Evolutionary conservation across 1,140 invertebrate genomes (phyloP), one percentile per base, ranked within the genome.

Genomic region (Oscheius sp.): DNA sequence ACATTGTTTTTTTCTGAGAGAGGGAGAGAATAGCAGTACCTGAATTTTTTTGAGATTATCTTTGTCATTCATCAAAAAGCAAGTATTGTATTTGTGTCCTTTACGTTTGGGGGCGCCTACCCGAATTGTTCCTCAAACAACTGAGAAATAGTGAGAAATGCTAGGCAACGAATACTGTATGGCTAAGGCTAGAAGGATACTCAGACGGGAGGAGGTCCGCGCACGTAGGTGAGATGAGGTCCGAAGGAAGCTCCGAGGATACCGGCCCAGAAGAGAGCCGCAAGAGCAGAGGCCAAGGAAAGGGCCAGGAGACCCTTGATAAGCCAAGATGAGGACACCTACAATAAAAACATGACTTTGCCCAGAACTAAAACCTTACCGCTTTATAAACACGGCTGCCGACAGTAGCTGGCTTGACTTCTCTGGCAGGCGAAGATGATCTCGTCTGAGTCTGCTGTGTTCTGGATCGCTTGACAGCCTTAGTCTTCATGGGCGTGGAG

Each of bases 171-270:
- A 55, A 55, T 55, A 55, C 49, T 55, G 49, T 42, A 42, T 10
- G 38, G n/a, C 15, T 55, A 26, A 20, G 49, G 28, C 49, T 26
- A 55, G 36, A 32, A 23, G 55, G 67, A 38, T 42, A 15, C 20
- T 74, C 75, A 76, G 20, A 69, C 61, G 23, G 76, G 76, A 3
- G 76, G 76, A 78, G 76, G 76, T 35, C 76, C 76, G 31, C 68
- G 55, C 28, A 77, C 74, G 64, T 77, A 77, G 32, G 68, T 70
- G 3, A 77, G 28, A 63, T 77, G 76, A 0, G 76, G 76, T 28
- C 76, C 76, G 58, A 75, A 77, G 34, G 74, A 34, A 31, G 49
- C 76, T 52, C 62, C 69, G 42, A 61, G 61, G 61, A 71, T 46
- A 35, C 46, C 45, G 29, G 66, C 69, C 26, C 28, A 71, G 35